These are phyloP conservation scores for Cheiracanthium punctorium DNA, from an alignment of 2,888 invertebrate species.

Conservation along the genomic window DNA sequence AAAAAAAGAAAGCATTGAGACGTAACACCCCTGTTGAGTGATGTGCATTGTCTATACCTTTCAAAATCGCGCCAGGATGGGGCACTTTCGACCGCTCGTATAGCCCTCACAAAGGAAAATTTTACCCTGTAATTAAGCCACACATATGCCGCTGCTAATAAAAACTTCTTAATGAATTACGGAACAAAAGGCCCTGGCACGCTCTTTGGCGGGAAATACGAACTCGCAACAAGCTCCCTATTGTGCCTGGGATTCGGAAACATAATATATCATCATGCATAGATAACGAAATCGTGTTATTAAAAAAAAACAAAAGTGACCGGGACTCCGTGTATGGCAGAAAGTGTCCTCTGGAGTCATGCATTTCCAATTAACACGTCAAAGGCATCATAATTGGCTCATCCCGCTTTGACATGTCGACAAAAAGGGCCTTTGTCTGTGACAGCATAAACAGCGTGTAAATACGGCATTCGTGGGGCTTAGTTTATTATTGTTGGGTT, in stretches of 20 bases:
- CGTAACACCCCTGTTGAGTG: background rate
- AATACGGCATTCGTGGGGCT: conserved; percentile 27
- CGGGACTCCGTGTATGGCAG: background rate
- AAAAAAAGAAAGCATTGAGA: background rate
- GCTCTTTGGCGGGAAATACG: background rate
- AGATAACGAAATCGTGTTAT: conserved; percentile 50
- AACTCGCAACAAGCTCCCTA: background rate
- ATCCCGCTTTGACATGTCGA: conserved; percentile 50
- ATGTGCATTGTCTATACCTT: background rate
- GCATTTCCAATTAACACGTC: conserved; percentile 67
- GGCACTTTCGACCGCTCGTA: background rate
- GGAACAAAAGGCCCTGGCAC: conserved; percentile 37
- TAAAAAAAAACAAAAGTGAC: conserved; percentile 33
- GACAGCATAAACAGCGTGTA: conserved; percentile 58
- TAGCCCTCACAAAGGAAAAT: conserved; percentile 14
- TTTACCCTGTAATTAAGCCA: conserved; percentile 36
- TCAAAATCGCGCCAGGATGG: background rate
- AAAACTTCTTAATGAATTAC: conserved; percentile 51
- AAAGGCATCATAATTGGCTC: conserved; percentile 53
- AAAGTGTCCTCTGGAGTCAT: conserved; percentile 33
- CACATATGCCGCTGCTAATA: conserved; percentile 18
- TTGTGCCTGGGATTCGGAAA: conserved; percentile 22
- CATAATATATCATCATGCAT: conserved; percentile 59
- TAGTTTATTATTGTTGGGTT: conserved; percentile 16
- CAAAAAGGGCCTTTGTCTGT: conserved; percentile 53